Percentiles rank a stretch among this genome's conserved stretches.
These are phyloP conservation scores for Nomada goodeniana DNA, from an alignment of 2,888 invertebrate genomes.

Conservation along the genomic window DNA sequence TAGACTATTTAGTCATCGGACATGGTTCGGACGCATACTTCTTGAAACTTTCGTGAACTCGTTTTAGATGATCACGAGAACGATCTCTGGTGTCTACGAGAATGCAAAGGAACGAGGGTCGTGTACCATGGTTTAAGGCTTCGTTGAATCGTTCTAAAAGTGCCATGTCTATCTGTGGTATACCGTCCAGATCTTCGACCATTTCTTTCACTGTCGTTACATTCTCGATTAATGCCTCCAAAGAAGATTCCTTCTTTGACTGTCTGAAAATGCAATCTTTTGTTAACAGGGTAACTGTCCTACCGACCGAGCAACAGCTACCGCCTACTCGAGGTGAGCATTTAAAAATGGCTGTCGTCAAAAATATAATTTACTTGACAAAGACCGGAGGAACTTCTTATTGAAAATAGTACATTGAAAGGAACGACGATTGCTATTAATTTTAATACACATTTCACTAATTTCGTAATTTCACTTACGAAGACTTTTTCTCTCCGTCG, in stretches of 20 bases:
- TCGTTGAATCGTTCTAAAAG: constrained; percentile 69
- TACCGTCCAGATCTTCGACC: constrained; percentile 71
- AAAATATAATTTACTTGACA: background rate
- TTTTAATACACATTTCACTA: constrained; percentile 36
- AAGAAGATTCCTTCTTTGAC: constrained; percentile 42
- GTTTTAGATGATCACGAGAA: constrained; percentile 69
- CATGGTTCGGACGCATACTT: constrained; percentile 72
- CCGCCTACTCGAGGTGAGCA: background rate
- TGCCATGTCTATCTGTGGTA: constrained; percentile 71
- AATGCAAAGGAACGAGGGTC: constrained; percentile 64
- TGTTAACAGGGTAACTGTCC: constrained; percentile 7
- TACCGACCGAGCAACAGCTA: background rate
- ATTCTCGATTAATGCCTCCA: constrained; percentile 65
- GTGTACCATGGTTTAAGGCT: constrained; percentile 61
- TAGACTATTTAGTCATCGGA: constrained; percentile 67
- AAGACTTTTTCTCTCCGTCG: constrained; percentile 53
- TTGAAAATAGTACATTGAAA: background rate
- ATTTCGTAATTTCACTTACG: constrained; percentile 68
- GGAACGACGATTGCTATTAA: too few relatives aligned
- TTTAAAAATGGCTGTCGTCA: background rate
- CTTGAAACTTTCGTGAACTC: constrained; percentile 72
- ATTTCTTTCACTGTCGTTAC: constrained; percentile 61
- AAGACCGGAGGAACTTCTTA: too few relatives aligned
- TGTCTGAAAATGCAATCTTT: constrained; percentile 53
- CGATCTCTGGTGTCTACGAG: constrained; percentile 70